Evolutionary conservation across 2,113 vertebrate species (phyloP).

Genomic region (Colistium nudipinnis): DNA sequence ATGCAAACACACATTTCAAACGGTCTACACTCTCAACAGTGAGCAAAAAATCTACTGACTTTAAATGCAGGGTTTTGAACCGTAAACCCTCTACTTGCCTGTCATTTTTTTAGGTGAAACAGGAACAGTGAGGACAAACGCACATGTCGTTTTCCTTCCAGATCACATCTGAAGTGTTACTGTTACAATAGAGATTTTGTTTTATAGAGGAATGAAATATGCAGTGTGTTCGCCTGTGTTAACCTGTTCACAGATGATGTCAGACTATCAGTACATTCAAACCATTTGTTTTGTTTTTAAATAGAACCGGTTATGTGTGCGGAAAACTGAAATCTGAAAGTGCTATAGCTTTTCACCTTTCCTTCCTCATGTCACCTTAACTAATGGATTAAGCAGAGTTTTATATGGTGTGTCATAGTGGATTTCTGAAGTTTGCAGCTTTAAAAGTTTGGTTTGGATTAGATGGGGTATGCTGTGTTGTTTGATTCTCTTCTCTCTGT

Average conservation of each 20-base stretch:
- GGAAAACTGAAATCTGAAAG: neutral
- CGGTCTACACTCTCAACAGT: too few species aligned
- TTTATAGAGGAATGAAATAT: conserved; percentile 24
- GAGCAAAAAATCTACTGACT: too few species aligned
- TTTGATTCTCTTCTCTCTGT: neutral
- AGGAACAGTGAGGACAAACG: too few species aligned
- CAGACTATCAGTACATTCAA: neutral
- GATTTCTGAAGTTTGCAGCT: neutral
- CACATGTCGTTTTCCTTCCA: too few species aligned
- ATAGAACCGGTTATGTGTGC: neutral
- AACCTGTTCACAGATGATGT: conserved; percentile 15
- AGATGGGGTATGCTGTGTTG: neutral
- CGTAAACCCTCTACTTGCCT: too few species aligned
- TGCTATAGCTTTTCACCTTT: neutral
- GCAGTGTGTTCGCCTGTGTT: conserved; percentile 36
- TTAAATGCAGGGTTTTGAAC: too few species aligned
- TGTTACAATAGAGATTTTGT: too few species aligned
- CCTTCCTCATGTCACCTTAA: neutral
- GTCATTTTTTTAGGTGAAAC: too few species aligned
- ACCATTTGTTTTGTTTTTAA: neutral
- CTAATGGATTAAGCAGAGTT: neutral
- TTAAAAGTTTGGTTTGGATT: neutral
- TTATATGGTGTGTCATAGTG: neutral
- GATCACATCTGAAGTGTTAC: too few species aligned
- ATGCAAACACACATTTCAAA: too few species aligned